A percentile compares a stretch with the other conserved stretches of the same genome.
These are phyloP conservation scores for Zelostemma sp. DNA, from an alignment of 1,140 invertebrate genomes.

Conservation along the genomic window DNA sequence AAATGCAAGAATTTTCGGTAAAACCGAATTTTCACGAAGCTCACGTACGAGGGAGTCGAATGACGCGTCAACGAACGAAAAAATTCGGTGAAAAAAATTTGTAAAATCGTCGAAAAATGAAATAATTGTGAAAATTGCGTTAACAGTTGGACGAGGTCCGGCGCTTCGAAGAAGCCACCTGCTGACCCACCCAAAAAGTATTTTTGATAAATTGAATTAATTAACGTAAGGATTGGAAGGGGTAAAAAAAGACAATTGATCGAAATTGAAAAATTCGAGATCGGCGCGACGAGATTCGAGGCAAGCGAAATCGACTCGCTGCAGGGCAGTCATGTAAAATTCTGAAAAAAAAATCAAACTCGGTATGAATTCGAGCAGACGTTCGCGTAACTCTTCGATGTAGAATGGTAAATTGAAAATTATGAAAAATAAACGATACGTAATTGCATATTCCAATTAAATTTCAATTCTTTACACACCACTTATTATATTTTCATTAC, in stretches of 20 bases:
- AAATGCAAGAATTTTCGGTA: constrained; percentile 28
- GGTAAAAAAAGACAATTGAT: constrained; percentile 27
- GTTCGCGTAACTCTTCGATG: constrained; percentile 16
- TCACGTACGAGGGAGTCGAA: constrained; percentile 12
- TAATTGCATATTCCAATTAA: constrained; percentile 5
- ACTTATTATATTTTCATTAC: constrained; percentile 1
- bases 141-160: constrained; percentile 13
- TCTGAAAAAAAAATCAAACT: constrained; percentile 19
- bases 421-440: constrained; percentile 15
- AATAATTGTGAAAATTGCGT: constrained; percentile 24
- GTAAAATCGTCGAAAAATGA: constrained; percentile 20
- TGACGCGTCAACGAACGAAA: constrained; percentile 27
- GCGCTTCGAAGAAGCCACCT: constrained; percentile 42
- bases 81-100: constrained; percentile 21
- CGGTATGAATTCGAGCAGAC: constrained; percentile 12
- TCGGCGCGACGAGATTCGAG: constrained; percentile 27
- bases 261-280: constrained; percentile 32
- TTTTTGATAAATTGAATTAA: constrained; percentile 54
- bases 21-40: constrained; percentile 31
- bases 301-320: constrained; percentile 36
- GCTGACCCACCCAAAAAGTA: constrained; percentile 38
- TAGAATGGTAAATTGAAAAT: constrained; percentile 7
- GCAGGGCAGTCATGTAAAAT: constrained; percentile 30
- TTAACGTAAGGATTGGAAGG: constrained; percentile 41
- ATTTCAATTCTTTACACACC: constrained; percentile 5